phyloP scores from a whole-genome alignment of 2,113 vertebrate genomes.

The Indri indri region DNA sequence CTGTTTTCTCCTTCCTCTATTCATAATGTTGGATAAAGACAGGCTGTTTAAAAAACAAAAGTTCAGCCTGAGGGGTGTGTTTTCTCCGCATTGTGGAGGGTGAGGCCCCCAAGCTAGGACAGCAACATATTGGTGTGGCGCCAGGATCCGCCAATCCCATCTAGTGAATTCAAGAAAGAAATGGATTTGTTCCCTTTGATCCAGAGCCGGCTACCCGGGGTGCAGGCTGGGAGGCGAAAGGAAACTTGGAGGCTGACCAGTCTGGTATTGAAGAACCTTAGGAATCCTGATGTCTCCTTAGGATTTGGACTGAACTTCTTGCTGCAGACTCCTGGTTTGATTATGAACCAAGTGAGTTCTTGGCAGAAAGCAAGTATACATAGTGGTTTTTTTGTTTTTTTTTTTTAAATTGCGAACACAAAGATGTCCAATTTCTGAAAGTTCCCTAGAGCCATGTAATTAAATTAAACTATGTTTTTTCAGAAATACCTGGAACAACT shows the following conservation, averaged over 20 bases:
- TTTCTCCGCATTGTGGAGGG: background rate
- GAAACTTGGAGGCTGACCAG: background rate
- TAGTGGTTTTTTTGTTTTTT: background rate
- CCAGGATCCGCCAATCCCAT: background rate
- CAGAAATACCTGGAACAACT: slow-evolving; percentile 28
- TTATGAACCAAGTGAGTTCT: slow-evolving; percentile 2
- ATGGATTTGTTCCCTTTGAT: slow-evolving; percentile 21
- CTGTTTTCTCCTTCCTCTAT: background rate
- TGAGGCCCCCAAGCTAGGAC: background rate
- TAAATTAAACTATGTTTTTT: slow-evolving; percentile 40
- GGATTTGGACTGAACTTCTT: background rate
- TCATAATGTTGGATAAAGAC: background rate
- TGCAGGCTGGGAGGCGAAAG: background rate
- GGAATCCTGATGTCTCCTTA: background rate
- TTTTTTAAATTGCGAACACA: background rate
- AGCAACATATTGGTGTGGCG: background rate
- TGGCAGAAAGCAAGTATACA: background rate
- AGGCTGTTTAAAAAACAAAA: background rate
- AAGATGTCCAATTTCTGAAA: background rate
- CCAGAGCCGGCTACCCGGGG: background rate
- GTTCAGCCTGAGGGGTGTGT: background rate
- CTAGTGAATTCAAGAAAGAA: slow-evolving; percentile 26
- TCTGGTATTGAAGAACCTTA: background rate
- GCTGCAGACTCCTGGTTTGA: background rate
- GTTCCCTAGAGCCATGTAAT: slow-evolving; percentile 23